A percentile compares a stretch with the other conserved stretches of the same genome.
Conservation (phyloP, 2,888 invertebrate species). For the Galeopsomyia nigrocyanea region DNA sequence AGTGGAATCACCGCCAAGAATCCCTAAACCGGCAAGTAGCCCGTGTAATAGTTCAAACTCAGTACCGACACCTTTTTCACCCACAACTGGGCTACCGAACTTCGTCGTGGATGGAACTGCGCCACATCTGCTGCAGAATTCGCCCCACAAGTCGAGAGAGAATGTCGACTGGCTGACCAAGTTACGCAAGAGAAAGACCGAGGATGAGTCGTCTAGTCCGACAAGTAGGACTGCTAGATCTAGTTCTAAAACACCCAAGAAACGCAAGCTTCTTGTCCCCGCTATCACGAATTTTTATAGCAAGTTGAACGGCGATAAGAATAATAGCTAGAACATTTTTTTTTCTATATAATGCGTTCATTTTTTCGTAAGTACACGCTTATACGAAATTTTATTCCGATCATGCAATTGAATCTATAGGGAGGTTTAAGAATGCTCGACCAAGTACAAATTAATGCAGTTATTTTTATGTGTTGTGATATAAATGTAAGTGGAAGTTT, state of each 20-base stretch:
- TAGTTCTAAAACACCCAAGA: conserved; percentile 46
- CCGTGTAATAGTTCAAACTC: conserved; percentile 68
- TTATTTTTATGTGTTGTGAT: conserved; percentile 18
- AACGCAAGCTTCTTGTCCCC: conserved; percentile 40
- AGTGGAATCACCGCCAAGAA: too few relatives aligned
- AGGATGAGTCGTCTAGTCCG: conserved; percentile 56
- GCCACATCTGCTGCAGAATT: conserved; percentile 80
- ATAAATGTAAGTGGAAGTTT: conserved; percentile 4
- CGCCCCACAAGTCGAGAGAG: conserved; percentile 77
- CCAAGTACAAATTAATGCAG: too few relatives aligned
- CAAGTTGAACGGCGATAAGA: conserved; percentile 15
- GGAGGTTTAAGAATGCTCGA: too few relatives aligned
- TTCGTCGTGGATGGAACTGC: conserved; percentile 83
- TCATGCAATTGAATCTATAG: too few relatives aligned
- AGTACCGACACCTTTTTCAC: conserved; percentile 68
- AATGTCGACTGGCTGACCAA: conserved; percentile 82
- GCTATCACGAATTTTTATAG: conserved; percentile 43
- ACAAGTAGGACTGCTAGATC: conserved; percentile 47
- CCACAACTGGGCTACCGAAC: conserved; percentile 82
- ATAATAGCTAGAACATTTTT: too few relatives aligned
- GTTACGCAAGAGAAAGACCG: conserved; percentile 72
- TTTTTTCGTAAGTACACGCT: too few relatives aligned
- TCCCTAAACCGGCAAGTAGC: too few relatives aligned
- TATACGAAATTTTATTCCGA: too few relatives aligned
- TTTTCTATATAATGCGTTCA: too few relatives aligned